Evolutionary conservation across 2,113 vertebrate genomes (phyloP).

Genomic region (Protobothrops flavoviridis): DNA sequence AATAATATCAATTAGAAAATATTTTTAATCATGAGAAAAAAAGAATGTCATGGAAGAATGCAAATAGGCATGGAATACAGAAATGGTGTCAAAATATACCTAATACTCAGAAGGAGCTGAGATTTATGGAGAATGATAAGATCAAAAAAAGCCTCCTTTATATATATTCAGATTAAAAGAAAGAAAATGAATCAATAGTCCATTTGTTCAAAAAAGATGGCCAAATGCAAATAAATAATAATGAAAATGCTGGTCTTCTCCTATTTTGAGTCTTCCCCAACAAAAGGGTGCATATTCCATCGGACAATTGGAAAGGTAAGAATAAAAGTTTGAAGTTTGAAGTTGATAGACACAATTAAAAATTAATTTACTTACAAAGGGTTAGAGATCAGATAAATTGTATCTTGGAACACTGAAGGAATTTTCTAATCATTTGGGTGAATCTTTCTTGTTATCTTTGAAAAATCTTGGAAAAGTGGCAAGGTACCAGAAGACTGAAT

Average conservation of each 20-base stretch:
- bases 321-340: neutral
- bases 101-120: neutral
- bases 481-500: neutral
- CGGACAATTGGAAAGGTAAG: neutral
- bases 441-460: neutral
- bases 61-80: neutral
- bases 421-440: neutral
- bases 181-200: neutral
- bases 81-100: neutral
- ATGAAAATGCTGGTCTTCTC: neutral
- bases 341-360: neutral
- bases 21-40: neutral
- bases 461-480: neutral
- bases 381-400: neutral
- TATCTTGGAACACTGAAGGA: neutral
- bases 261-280: neutral
- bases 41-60: neutral
- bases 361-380: neutral
- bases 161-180: neutral
- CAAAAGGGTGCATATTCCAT: neutral
- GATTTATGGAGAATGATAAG: neutral
- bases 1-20: constrained; percentile 19
- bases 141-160: neutral
- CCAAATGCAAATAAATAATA: neutral
- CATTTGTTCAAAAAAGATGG: neutral